Conservation (phyloP, 2,113 vertebrate species). For the Numenius arquata region DNA sequence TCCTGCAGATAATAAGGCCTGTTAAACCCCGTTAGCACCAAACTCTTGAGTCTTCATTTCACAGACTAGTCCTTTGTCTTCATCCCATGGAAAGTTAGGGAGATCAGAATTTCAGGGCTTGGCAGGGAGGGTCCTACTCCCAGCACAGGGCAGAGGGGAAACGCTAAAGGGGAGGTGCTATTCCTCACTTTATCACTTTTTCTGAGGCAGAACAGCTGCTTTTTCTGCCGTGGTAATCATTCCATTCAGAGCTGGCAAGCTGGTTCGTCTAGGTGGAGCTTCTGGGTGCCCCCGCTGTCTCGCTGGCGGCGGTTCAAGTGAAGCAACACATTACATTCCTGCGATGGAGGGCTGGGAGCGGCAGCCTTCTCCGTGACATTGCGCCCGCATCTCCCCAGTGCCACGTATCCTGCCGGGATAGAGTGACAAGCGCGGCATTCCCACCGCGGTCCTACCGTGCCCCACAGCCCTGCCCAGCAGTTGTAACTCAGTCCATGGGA, state of each 20-base stretch:
- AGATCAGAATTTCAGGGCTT: not conserved
- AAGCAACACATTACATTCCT: not conserved
- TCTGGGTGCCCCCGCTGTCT: not conserved
- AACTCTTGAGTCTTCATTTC: not conserved
- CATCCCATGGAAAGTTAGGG: not conserved
- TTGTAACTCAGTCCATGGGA: conserved; percentile 1
- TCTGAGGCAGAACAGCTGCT: not conserved
- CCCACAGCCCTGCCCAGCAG: conserved; percentile 18
- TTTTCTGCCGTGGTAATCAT: not conserved
- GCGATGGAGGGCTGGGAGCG: not conserved
- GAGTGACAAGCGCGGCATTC: conserved; percentile 30
- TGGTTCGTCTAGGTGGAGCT: not conserved
- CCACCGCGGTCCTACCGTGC: not conserved
- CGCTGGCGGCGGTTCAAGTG: not conserved
- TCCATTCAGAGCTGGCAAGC: not conserved
- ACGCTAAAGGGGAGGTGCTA: not conserved
- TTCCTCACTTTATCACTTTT: not conserved
- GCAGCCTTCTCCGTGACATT: not conserved
- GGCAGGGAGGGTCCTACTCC: not conserved
- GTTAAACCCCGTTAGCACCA: conserved; percentile 13
- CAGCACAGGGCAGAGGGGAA: not conserved
- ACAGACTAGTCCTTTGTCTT: not conserved
- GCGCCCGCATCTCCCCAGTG: not conserved
- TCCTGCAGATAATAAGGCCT: conserved; percentile 1
- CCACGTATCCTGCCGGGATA: not conserved